Evolutionary conservation across 2,113 vertebrate genomes (phyloP).

Genomic region (Sisor rabdophorus): DNA sequence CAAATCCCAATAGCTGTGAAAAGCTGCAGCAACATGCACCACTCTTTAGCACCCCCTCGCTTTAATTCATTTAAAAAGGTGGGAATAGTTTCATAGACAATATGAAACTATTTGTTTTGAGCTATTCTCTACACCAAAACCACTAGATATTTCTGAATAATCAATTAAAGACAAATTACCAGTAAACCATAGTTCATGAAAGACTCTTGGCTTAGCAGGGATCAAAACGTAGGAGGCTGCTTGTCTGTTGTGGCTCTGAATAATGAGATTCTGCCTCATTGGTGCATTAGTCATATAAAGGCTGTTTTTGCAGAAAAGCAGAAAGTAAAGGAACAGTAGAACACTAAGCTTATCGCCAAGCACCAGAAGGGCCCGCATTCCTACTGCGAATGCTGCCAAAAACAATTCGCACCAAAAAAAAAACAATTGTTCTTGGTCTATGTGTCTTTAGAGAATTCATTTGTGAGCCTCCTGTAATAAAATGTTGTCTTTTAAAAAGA

Average conservation of each 20-base stretch:
- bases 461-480: background rate
- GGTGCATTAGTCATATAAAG: conserved; percentile 45
- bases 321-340: conserved; percentile 22
- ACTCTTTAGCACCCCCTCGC: background rate
- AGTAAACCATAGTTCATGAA: conserved; percentile 9
- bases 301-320: conserved; percentile 36
- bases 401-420: conserved; percentile 2
- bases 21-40: background rate
- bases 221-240: conserved; percentile 24
- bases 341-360: conserved; percentile 37
- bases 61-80: background rate
- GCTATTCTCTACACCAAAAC: background rate
- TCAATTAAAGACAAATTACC: conserved; percentile 4
- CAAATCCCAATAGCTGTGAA: background rate
- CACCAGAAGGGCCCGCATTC: conserved; percentile 38
- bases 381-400: conserved; percentile 21
- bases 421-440: conserved; percentile 10
- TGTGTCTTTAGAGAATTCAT: conserved; percentile 5
- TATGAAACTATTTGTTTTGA: too few species aligned
- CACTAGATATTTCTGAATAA: background rate
- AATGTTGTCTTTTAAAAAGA: too few species aligned
- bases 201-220: conserved; percentile 8
- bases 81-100: too few species aligned
- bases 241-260: conserved; percentile 21
- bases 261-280: conserved; percentile 49